Evolutionary conservation across 2,888 invertebrate species (phyloP), one percentile per base, ranked within the genome.

Genomic region (Chaitophorus viminalis): DNA sequence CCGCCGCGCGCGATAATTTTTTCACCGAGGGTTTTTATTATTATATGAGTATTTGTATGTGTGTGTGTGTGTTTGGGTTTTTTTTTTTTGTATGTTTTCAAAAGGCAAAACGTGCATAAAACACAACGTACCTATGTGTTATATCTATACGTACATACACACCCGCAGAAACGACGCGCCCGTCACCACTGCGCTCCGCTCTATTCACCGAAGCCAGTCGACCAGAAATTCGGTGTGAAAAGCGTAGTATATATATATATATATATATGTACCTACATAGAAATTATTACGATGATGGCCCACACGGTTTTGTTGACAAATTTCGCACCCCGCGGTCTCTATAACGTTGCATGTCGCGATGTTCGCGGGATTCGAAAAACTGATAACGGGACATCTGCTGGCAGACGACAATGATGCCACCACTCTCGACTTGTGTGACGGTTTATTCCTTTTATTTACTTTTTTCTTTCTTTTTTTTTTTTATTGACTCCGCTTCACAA

Each of bases 161-260:
- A 17, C 82, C 29, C 82, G 33, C 82, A 25, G 39, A 21, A 3
- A 18, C 68, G 3, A 83, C 54, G 39, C 75, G 60, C 36, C 52
- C 52, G 31, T 17, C 11, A 9, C 9, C 54, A 31, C n/a, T 31
- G 70, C 39, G 77, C 25, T 31, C 78, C 25, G 21, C 84, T n/a
- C n/a, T 68, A 87, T 87, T 87, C 29, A 46, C 72, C n/a, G 33
- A 25, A 79, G 21, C 65, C 87, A 74, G 74, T 81, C 87, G 87
- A 87, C 87, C 87, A 87, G 87, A 87, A 87, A 87, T 87, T 87
- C 87, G 70, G 86, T 86, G 78, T 79, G 86, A 86, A 79, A 78
- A 78, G 70, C 77, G 46, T 76, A 76, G 46, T 46, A 21, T 21
- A 54, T 5, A 52, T n/a, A 29, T 21, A 29, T 52, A 46, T 11